Percentiles rank a stretch among this genome's conserved stretches.
Conservation (phyloP, 2,797 vertebrate species). For the Tarsius wallacei region DNA sequence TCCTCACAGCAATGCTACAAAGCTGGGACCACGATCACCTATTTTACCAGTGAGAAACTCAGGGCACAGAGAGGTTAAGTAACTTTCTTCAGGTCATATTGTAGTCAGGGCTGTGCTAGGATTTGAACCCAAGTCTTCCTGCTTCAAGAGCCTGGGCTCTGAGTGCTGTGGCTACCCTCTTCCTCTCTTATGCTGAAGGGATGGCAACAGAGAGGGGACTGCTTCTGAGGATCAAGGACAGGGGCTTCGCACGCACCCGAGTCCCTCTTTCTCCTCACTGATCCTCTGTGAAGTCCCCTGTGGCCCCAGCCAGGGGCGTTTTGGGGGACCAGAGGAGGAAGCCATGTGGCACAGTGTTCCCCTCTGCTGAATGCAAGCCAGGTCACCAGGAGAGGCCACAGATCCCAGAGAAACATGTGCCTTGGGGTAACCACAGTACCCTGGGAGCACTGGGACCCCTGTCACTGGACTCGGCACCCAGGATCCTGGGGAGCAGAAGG, state of each 20-base stretch:
- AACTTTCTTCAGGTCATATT: background rate
- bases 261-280: background rate
- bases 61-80: background rate
- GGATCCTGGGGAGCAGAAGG: background rate
- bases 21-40: background rate
- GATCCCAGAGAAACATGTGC: background rate
- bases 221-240: background rate
- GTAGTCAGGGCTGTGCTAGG: background rate
- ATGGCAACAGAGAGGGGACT: background rate
- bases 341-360: fast-evolving
- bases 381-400: background rate
- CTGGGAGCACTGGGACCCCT: background rate
- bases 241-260: background rate
- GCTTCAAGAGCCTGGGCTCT: background rate
- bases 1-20: background rate
- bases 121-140: background rate
- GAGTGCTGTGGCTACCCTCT: background rate
- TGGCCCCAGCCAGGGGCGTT: background rate
- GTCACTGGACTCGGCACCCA: background rate
- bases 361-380: background rate
- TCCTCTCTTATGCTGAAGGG: background rate
- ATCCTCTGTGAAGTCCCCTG: background rate
- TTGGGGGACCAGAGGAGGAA: background rate
- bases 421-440: background rate
- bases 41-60: background rate